A percentile compares a stretch with the other conserved stretches of the same genome.
Evolutionary conservation across 2,797 vertebrate species (phyloP).

Genomic region (Avahi laniger): DNA sequence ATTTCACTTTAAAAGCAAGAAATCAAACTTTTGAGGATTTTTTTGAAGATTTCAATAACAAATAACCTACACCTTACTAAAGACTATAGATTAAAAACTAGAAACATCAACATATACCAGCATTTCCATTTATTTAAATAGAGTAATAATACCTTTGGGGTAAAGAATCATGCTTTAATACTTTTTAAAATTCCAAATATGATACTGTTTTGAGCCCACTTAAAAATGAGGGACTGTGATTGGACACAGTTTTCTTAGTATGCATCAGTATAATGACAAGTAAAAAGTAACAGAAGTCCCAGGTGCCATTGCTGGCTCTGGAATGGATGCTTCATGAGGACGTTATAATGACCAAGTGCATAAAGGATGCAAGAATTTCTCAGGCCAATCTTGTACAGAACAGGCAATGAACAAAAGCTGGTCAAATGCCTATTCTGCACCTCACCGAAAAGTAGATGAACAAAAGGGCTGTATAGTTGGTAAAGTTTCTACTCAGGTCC

Average conservation of each 20-base stretch:
- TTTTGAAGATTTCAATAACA: constrained; percentile 29
- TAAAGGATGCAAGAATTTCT: neutral
- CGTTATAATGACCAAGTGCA: neutral
- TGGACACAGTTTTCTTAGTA: neutral
- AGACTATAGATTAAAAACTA: constrained; percentile 37
- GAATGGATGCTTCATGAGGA: neutral
- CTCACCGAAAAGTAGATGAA: neutral
- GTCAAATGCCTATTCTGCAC: neutral
- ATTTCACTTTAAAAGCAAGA: constrained; percentile 1
- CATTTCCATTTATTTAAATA: constrained; percentile 34
- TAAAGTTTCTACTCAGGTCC: neutral
- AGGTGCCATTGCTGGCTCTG: neutral
- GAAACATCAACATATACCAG: neutral
- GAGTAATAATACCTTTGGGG: neutral
- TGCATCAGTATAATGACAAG: no score
- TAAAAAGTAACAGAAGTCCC: neutral
- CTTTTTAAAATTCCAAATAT: neutral
- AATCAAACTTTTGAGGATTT: neutral
- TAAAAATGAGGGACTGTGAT: neutral
- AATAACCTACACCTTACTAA: constrained; percentile 26
- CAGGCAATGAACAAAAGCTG: neutral
- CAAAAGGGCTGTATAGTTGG: neutral
- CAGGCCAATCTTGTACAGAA: neutral
- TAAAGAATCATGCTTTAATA: neutral
- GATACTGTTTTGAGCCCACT: neutral